A percentile compares a stretch with the other conserved stretches of the same genome.
These are phyloP conservation scores for Parthenolecanium corni DNA, from an alignment of 2,888 invertebrate genomes.

Conservation along the genomic window DNA sequence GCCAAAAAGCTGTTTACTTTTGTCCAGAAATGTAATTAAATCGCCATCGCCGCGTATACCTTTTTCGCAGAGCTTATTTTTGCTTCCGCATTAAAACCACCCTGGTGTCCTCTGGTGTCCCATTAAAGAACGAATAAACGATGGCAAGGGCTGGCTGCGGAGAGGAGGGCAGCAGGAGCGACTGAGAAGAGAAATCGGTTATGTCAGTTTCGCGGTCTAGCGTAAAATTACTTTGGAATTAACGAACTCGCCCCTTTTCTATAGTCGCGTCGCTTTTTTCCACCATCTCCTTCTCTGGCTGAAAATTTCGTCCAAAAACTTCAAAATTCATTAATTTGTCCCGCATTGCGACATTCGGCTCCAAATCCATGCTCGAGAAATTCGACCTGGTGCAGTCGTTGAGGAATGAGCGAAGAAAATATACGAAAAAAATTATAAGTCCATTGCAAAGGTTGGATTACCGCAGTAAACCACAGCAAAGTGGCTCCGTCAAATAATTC, in stretches of 20 bases:
- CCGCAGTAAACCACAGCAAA: too few species aligned
- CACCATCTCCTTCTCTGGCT: neutral
- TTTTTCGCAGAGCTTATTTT: slow-evolving; percentile 11
- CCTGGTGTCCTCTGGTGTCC: slow-evolving; percentile 24
- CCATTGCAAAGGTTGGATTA: too few species aligned
- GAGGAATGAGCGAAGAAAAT: too few species aligned
- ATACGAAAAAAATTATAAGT: too few species aligned
- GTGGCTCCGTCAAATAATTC: too few species aligned
- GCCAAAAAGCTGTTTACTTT: neutral
- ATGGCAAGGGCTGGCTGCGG: neutral
- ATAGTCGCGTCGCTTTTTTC: slow-evolving; percentile 2
- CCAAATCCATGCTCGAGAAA: too few species aligned
- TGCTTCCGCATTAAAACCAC: slow-evolving; percentile 18
- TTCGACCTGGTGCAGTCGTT: too few species aligned
- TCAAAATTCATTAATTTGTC: neutral
- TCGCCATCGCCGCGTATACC: slow-evolving; percentile 17
- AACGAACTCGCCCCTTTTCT: slow-evolving; percentile 18
- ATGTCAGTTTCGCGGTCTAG: slow-evolving; percentile 22
- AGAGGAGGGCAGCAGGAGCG: too few species aligned
- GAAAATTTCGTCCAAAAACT: neutral
- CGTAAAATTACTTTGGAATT: slow-evolving; percentile 25
- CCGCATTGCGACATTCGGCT: slow-evolving; percentile 1
- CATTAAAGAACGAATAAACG: slow-evolving; percentile 23
- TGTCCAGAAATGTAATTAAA: slow-evolving; percentile 22
- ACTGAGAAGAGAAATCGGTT: slow-evolving; percentile 24